phyloP scores from a whole-genome alignment of 2,888 invertebrate species.

The Pseudococcus jackbeardsleyi region DNA sequence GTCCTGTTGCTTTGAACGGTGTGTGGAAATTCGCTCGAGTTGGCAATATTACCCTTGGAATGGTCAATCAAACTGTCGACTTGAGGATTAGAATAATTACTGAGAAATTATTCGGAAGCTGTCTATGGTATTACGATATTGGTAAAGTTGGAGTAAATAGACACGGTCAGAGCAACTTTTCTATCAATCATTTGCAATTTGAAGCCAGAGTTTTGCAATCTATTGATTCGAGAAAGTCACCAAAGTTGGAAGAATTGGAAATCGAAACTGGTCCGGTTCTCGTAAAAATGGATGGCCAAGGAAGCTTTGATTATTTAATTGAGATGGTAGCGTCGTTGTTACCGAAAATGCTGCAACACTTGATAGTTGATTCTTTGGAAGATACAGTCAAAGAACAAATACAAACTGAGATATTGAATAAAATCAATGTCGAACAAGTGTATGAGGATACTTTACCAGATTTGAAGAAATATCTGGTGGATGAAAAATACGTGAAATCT shows the following conservation, averaged over 20 bases:
- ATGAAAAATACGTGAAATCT: conserved; percentile 4
- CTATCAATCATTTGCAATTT: conserved; percentile 79
- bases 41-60: conserved; percentile 80
- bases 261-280: conserved; percentile 87
- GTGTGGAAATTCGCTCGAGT: conserved; percentile 85
- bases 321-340: conserved; percentile 85
- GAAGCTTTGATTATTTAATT: conserved; percentile 84
- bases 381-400: conserved; percentile 81
- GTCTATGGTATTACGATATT: conserved; percentile 82
- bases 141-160: conserved; percentile 72
- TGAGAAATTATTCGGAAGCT: conserved; percentile 81
- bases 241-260: conserved; percentile 80
- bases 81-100: conserved; percentile 83
- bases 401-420: conserved; percentile 77
- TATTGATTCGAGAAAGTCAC: conserved; percentile 82
- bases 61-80: conserved; percentile 80
- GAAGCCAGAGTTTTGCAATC: conserved; percentile 80
- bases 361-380: conserved; percentile 88
- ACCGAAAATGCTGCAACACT: conserved; percentile 86
- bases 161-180: conserved; percentile 82
- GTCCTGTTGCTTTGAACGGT: conserved; percentile 74
- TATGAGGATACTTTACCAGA: conserved; percentile 80
- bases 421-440: conserved; percentile 80
- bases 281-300: conserved; percentile 82
- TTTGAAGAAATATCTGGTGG: conserved; percentile 70